Evolutionary conservation across 37 sponge, comb jelly and placozoan genomes (phyloP).

Genomic region (Cliona cf. orientalis): DNA sequence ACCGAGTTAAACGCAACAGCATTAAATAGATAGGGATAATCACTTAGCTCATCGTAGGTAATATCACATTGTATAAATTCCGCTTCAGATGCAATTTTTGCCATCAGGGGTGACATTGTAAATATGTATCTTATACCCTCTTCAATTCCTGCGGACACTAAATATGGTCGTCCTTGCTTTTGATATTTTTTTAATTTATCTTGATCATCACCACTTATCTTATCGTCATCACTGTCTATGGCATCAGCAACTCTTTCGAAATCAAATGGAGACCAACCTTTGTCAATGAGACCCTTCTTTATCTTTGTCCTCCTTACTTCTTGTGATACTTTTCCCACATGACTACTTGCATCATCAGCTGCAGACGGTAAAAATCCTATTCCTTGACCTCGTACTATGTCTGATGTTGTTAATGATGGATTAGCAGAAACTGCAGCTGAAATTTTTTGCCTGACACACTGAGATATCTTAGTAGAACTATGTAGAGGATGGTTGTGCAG

Average conservation of each 20-base stretch:
- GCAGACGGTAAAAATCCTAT: constrained; percentile 27
- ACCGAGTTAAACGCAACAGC: constrained; percentile 29
- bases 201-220: constrained; percentile 8
- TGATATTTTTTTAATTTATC: constrained; percentile 11
- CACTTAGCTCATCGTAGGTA: constrained; percentile 10
- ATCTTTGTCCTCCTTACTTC: constrained; percentile 13
- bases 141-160: constrained; percentile 18
- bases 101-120: constrained; percentile 31
- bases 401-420: constrained; percentile 27
- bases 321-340: constrained; percentile 26
- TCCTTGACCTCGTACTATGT: constrained; percentile 19
- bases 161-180: constrained; percentile 9
- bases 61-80: constrained; percentile 27
- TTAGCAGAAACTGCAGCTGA: constrained; percentile 14
- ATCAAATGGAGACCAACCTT: constrained; percentile 8
- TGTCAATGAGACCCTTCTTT: constrained; percentile 23
- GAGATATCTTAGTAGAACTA: no score
- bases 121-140: constrained; percentile 12
- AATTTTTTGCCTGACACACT: no score
- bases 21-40: constrained; percentile 28
- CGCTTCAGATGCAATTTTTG: constrained; percentile 23
- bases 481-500: no score
- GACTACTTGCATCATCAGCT: constrained; percentile 34
- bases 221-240: constrained; percentile 25
- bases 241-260: constrained; percentile 36